These are phyloP conservation scores for Hymenopus coronatus DNA, from an alignment of 2,888 invertebrate genomes.

Conservation along the genomic window DNA sequence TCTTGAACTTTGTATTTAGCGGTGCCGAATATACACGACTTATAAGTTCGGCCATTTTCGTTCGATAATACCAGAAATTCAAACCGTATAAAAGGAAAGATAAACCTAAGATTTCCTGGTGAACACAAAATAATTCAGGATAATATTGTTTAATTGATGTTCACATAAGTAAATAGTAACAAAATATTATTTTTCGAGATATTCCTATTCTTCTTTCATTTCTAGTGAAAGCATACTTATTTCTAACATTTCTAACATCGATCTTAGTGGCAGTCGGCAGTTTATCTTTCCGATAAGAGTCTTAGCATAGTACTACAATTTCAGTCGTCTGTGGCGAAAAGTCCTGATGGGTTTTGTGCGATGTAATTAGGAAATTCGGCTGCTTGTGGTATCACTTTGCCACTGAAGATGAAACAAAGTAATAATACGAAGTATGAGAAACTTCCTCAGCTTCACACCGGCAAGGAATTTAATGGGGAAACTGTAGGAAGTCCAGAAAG, in stretches of 20 bases:
- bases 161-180: too few species aligned
- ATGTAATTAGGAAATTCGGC: conserved; percentile 29
- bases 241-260: not conserved
- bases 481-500: conserved; percentile 33
- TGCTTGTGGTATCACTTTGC: conserved; percentile 20
- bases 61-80: not conserved
- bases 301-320: not conserved
- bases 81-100: not conserved
- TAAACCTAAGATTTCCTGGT: not conserved
- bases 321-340: not conserved
- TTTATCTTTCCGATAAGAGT: not conserved
- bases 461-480: conserved; percentile 36
- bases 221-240: not conserved
- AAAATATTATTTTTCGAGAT: not conserved
- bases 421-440: conserved; percentile 48
- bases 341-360: not conserved
- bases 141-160: not conserved
- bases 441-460: conserved; percentile 43
- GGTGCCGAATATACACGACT: not conserved
- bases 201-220: not conserved
- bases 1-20: not conserved
- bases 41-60: not conserved
- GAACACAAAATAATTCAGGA: not conserved
- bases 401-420: conserved; percentile 44
- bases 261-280: rapidly evolving